phyloP scores from a whole-genome alignment of 2,888 invertebrate genomes.

The Physocephala rufipes region DNA sequence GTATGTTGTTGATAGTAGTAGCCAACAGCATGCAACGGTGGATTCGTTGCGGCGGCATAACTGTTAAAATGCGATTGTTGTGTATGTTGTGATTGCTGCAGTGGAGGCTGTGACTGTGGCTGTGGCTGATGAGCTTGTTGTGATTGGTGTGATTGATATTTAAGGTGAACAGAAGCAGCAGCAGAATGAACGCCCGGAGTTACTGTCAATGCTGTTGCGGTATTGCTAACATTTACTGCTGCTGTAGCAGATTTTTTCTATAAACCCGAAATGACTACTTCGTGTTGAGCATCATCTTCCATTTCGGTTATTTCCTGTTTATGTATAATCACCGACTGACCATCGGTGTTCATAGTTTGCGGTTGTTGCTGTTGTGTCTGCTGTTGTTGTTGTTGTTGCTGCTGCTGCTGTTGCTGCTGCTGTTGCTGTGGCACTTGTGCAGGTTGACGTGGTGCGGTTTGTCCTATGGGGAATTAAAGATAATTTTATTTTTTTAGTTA shows the following conservation, averaged over 20 bases:
- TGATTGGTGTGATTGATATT: slow-evolving; percentile 40
- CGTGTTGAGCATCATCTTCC: slow-evolving; percentile 65
- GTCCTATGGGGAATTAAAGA: slow-evolving; percentile 48
- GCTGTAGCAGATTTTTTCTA: slow-evolving; percentile 55
- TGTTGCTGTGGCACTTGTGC: slow-evolving; percentile 47
- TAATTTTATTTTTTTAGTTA: too few species aligned
- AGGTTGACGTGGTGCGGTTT: slow-evolving; percentile 68
- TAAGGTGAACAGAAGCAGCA: slow-evolving; percentile 41
- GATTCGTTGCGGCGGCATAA: slow-evolving; percentile 39
- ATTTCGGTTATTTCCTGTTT: slow-evolving; percentile 64
- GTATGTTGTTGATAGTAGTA: slow-evolving; percentile 45
- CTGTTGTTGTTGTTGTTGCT: slow-evolving; percentile 43
- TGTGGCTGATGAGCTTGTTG: slow-evolving; percentile 44
- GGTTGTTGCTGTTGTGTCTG: slow-evolving; percentile 43
- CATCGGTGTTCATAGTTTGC: slow-evolving; percentile 43
- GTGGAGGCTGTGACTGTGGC: slow-evolving; percentile 24
- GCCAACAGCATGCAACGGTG: slow-evolving; percentile 39
- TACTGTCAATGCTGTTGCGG: slow-evolving; percentile 38
- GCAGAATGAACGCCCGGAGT: slow-evolving; percentile 33
- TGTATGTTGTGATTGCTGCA: slow-evolving; percentile 20
- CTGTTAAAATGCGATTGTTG: slow-evolving; percentile 23
- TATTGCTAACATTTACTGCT: slow-evolving; percentile 38
- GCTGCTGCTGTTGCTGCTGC: slow-evolving; percentile 42
- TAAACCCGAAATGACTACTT: slow-evolving; percentile 63
- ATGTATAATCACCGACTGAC: slow-evolving; percentile 60